Conservation (phyloP, 2,888 invertebrate species). For the Cactoblastis cactorum region DNA sequence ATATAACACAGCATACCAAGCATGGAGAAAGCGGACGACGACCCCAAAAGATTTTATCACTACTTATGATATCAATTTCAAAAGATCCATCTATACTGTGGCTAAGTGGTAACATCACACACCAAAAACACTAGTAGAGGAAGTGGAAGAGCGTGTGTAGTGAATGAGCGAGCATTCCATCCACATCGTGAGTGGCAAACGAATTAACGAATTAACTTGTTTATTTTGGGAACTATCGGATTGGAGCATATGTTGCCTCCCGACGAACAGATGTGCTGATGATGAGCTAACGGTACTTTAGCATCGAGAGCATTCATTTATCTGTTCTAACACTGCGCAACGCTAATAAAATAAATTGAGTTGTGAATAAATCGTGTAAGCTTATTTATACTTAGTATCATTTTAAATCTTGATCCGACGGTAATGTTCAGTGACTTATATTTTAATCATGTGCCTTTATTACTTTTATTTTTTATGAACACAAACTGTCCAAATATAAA, state of each 20-base stretch:
- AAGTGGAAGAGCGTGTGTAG: slow-evolving; percentile 50
- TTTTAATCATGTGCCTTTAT: no score
- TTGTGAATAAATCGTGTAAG: slow-evolving; percentile 1
- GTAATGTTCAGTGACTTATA: no score
- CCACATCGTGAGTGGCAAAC: slow-evolving; percentile 49
- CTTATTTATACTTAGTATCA: neutral
- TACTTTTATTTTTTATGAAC: neutral
- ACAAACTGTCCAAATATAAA: neutral
- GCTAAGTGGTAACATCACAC: slow-evolving; percentile 32
- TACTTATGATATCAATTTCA: slow-evolving; percentile 42
- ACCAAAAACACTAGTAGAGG: slow-evolving; percentile 48
- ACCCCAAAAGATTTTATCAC: slow-evolving; percentile 49
- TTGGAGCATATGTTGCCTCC: slow-evolving; percentile 45
- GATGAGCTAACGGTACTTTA: slow-evolving; percentile 36
- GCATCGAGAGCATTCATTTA: slow-evolving; percentile 33
- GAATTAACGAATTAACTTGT: slow-evolving; percentile 57
- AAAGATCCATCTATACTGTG: slow-evolving; percentile 38
- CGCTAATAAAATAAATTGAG: neutral
- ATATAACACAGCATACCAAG: slow-evolving; percentile 55
- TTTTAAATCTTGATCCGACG: no score
- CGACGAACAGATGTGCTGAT: slow-evolving; percentile 49
- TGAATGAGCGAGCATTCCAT: slow-evolving; percentile 53
- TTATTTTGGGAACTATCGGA: slow-evolving; percentile 61
- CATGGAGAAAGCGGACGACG: slow-evolving; percentile 61
- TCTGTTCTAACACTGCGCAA: slow-evolving; percentile 24